Evolutionary conservation across 2,113 vertebrate species (phyloP).

Genomic region (Spea multiplicata): DNA sequence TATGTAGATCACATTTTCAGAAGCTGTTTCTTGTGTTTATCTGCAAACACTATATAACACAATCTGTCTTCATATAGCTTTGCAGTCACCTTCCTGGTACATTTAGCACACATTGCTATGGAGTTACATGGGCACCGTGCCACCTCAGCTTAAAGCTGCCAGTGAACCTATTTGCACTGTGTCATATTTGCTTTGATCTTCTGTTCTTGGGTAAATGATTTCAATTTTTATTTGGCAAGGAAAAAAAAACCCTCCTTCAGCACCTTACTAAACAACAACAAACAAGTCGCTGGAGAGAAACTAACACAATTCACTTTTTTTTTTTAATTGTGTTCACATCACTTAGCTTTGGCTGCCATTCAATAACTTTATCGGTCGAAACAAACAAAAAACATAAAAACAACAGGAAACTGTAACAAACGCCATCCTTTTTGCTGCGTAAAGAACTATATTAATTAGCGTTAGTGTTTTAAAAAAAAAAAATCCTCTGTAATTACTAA

Average conservation of each 20-base stretch:
- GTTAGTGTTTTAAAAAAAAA: slow-evolving; percentile 25
- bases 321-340: neutral
- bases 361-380: slow-evolving; percentile 26
- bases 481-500: slow-evolving; percentile 30
- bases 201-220: neutral
- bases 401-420: slow-evolving; percentile 16
- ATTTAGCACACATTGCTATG: neutral
- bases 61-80: slow-evolving; percentile 18
- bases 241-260: neutral
- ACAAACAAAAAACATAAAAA: neutral
- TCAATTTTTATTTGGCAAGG: slow-evolving; percentile 13
- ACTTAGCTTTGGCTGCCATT: slow-evolving; percentile 13
- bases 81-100: slow-evolving; percentile 1
- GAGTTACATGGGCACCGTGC: slow-evolving; percentile 7
- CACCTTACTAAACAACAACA: slow-evolving; percentile 14
- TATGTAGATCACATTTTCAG: neutral
- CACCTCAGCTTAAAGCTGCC: slow-evolving; percentile 1
- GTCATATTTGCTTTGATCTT: neutral
- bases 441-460: slow-evolving; percentile 35
- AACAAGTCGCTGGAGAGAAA: neutral
- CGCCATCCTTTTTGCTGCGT: slow-evolving; percentile 13
- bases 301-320: slow-evolving; percentile 23
- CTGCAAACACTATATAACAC: slow-evolving; percentile 1
- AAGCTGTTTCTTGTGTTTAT: neutral
- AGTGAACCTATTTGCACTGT: slow-evolving; percentile 6